Evolutionary conservation across 2,113 vertebrate species (phyloP), one percentile per base, ranked within the genome.

Genomic region (Microtus montanus): DNA sequence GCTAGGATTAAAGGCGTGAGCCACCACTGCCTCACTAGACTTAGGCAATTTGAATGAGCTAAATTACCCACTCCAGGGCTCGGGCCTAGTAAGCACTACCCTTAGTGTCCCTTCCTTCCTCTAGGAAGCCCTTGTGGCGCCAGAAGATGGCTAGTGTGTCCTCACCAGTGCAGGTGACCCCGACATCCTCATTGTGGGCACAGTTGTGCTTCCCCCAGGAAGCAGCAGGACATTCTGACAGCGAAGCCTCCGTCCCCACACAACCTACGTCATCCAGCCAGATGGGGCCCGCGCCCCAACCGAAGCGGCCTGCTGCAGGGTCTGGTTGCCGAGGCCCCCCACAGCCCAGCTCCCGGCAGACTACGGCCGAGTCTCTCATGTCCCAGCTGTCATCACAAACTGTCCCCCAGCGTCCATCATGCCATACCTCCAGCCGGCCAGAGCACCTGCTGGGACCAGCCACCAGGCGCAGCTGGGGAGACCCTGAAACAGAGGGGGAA

Each of bases 371-470:
- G 3, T 98, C 97, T 0, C 8, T 35, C 5, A 89, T 20, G 61
- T 98, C 98, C 98, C 98, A 98, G 75, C 70, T 5, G 3, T 98
- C 98, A 0, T 98, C 98, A 26, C 98, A 98, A 70, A 98, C 95
- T 0, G 98, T 98, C 17, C 98, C 98, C 98, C 98, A 98, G 15
- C 88, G 95, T 0, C 97, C 97, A 0, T 78, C 61, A 1, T 98
- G 96, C 89, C 97, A 87, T 49, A 98, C 96, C 83, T 98, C 98
- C 70, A 98, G 97, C 71, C 98, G 96, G 11, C 98, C 98, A 0
- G 94, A 88, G 13, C 98, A 98, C 24, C 52, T 87, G 68, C 89
- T 94, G 9, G 98, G 95, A 30, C 98, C 98, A 0, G 98, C 98
- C 66, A 96, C 97, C 33, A 98, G 92, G 24, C 96, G 96, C 54